Percentiles rank a stretch among this genome's conserved stretches.
Conservation (phyloP, 1,140 invertebrate genomes). For the Acromyrmex charruanus region DNA sequence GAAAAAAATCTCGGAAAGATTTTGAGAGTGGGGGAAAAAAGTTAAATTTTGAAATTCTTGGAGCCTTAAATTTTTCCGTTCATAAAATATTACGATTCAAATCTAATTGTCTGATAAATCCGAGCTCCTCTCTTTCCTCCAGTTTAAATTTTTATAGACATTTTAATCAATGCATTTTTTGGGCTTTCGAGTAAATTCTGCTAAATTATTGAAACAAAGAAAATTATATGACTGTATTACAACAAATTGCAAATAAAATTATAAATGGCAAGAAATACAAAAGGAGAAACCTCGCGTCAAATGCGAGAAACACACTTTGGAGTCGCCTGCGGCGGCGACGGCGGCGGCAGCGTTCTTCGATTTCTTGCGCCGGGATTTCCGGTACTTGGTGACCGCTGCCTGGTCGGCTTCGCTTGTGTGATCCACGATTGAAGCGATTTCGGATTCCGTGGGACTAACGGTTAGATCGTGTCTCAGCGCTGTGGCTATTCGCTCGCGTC, state of each 20-base stretch:
- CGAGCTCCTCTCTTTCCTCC: background rate
- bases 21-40: background rate
- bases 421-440: slow-evolving; percentile 77
- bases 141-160: background rate
- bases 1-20: background rate
- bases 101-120: background rate
- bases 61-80: background rate
- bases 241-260: slow-evolving; percentile 12
- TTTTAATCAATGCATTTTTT: no score
- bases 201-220: background rate
- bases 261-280: slow-evolving; percentile 21
- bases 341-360: slow-evolving; percentile 72
- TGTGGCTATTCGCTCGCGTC: slow-evolving; percentile 21
- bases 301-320: slow-evolving; percentile 72
- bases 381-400: slow-evolving; percentile 75
- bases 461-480: slow-evolving; percentile 23
- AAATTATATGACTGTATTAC: background rate
- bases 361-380: slow-evolving; percentile 81
- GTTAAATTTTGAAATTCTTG: background rate
- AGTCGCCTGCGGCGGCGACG: slow-evolving; percentile 66
- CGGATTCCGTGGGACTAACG: slow-evolving; percentile 13
- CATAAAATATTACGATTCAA: background rate
- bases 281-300: background rate
- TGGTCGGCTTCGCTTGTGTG: slow-evolving; percentile 73
- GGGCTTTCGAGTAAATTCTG: background rate